Conservation (phyloP, 2,797 vertebrate genomes). For the Apodemus agrarius region DNA sequence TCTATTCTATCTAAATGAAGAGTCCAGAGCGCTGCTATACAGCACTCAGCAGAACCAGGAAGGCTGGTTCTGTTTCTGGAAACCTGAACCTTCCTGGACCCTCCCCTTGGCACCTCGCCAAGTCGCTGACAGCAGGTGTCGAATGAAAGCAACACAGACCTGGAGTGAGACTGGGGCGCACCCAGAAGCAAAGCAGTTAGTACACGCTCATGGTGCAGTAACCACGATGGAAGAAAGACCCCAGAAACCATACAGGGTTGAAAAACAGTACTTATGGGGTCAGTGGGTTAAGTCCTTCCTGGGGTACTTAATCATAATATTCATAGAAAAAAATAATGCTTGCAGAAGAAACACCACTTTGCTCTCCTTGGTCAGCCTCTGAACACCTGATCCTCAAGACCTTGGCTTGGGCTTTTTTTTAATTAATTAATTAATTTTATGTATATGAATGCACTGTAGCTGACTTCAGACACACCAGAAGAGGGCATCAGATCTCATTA, state of each 20-base stretch:
- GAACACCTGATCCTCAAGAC: not conserved
- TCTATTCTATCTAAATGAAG: too few relatives aligned
- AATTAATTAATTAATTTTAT: too few relatives aligned
- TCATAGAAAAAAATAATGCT: not conserved
- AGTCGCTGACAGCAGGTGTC: not conserved
- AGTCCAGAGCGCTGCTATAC: not conserved
- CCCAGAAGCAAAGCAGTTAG: not conserved
- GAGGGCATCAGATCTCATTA: too few relatives aligned
- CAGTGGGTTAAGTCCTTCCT: not conserved
- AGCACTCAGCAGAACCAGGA: not conserved
- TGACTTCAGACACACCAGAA: too few relatives aligned
- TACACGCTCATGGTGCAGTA: not conserved
- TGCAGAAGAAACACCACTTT: not conserved
- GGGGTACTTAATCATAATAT: not conserved
- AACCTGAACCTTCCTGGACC: not conserved
- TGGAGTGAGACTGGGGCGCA: not conserved
- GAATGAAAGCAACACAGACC: not conserved
- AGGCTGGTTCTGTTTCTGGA: conserved; percentile 11
- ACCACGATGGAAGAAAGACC: not conserved
- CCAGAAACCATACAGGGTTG: not conserved
- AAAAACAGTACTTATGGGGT: not conserved
- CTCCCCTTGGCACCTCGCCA: not conserved
- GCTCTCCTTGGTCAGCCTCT: not conserved
- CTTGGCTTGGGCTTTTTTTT: not conserved
- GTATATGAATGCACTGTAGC: too few relatives aligned